phyloP scores from a whole-genome alignment of 1,140 invertebrate species.

The Neotoxoptera formosana region DNA sequence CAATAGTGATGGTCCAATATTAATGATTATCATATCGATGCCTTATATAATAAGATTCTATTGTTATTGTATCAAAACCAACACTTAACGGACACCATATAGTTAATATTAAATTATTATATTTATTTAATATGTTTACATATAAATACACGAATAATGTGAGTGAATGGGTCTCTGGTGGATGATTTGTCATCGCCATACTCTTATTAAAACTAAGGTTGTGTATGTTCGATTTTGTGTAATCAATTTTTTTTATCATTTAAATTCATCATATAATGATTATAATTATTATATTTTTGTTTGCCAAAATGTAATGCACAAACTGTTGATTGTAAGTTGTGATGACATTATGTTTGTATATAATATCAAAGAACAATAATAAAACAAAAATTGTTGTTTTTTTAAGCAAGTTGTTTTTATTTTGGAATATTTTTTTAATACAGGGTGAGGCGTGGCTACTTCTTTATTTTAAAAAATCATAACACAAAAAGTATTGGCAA shows the following conservation, averaged over 20 bases:
- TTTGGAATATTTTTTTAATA: conserved; percentile 32
- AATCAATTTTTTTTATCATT: conserved; percentile 30
- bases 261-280: conserved; percentile 18
- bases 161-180: conserved; percentile 24
- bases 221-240: conserved; percentile 37
- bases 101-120: conserved; percentile 24
- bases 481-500: too few species aligned
- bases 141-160: not conserved
- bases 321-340: conserved; percentile 49
- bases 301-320: conserved; percentile 56
- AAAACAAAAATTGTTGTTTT: conserved; percentile 54
- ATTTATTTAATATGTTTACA: conserved; percentile 21
- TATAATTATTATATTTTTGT: conserved; percentile 9
- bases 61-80: not conserved
- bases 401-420: not conserved
- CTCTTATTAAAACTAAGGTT: conserved; percentile 51
- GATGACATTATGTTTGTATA: conserved; percentile 45
- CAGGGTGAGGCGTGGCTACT: too few species aligned
- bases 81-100: not conserved
- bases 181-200: not conserved
- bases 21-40: conserved; percentile 20
- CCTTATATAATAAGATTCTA: not conserved
- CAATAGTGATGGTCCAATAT: conserved; percentile 40
- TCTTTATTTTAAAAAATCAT: too few species aligned
- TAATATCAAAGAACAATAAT: conserved; percentile 54